Conservation (phyloP, 2,113 vertebrate genomes). For the Dipodomys stephensi region DNA sequence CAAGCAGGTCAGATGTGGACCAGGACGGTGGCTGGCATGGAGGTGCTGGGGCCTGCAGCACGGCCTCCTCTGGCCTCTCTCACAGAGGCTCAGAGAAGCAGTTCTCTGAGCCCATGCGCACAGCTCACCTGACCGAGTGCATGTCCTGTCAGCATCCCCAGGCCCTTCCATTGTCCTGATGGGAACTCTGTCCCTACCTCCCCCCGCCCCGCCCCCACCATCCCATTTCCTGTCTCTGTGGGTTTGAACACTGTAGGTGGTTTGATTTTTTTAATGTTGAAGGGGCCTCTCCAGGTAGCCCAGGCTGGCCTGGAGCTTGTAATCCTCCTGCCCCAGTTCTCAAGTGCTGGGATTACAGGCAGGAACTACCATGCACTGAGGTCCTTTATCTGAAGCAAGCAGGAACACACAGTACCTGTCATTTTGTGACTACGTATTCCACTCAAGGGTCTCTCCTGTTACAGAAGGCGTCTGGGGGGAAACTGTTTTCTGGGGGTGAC, state of each 20-base stretch:
- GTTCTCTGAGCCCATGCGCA: too few relatives aligned
- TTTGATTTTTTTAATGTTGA: too few relatives aligned
- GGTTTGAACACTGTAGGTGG: fast-evolving
- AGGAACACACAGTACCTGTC: fast-evolving
- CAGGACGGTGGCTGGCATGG: neutral
- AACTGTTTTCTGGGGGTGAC: too few relatives aligned
- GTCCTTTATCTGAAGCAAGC: too few relatives aligned
- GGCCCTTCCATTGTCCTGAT: too few relatives aligned
- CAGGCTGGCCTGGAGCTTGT: too few relatives aligned
- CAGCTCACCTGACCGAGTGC: too few relatives aligned
- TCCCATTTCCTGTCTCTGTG: fast-evolving
- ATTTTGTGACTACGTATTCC: too few relatives aligned
- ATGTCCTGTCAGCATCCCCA: fast-evolving
- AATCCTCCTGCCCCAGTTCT: too few relatives aligned
- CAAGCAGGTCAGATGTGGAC: neutral
- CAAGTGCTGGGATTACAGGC: too few relatives aligned
- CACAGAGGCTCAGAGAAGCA: neutral
- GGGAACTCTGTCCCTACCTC: neutral
- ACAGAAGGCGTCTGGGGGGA: fast-evolving
- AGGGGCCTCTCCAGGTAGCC: too few relatives aligned
- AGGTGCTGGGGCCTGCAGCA: fast-evolving
- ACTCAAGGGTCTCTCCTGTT: neutral
- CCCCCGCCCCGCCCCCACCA: fast-evolving
- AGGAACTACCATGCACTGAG: too few relatives aligned
- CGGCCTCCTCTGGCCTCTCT: neutral